These are phyloP conservation scores for Gorsachius magnificus DNA, from an alignment of 2,797 vertebrate genomes.

Conservation along the genomic window DNA sequence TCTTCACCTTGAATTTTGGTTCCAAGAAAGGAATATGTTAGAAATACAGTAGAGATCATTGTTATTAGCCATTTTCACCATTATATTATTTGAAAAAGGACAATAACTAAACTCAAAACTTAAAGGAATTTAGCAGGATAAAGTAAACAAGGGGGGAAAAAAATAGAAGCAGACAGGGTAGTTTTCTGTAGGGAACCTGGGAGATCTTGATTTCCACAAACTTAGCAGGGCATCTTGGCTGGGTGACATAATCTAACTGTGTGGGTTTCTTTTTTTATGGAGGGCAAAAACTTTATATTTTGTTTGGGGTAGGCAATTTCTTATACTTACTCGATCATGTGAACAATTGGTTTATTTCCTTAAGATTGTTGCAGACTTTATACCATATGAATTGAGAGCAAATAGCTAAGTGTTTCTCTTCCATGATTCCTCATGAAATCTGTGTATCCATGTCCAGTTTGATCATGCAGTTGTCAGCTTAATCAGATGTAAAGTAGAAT, in stretches of 20 bases:
- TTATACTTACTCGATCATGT: background rate
- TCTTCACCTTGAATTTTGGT: background rate
- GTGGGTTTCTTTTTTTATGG: background rate
- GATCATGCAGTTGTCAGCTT: background rate
- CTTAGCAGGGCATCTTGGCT: background rate
- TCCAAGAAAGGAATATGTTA: background rate
- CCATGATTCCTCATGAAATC: background rate
- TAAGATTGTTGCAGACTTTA: background rate
- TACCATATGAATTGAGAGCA: background rate
- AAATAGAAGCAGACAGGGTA: background rate
- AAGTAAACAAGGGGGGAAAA: fast-evolving
- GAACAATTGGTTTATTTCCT: background rate
- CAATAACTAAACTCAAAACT: background rate
- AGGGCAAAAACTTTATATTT: background rate
- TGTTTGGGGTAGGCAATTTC: background rate
- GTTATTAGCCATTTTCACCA: background rate
- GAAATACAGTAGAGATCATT: background rate
- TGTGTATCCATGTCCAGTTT: background rate
- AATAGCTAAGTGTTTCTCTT: constrained; percentile 20
- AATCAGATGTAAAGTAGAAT: background rate
- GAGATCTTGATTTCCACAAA: background rate
- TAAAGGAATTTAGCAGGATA: background rate
- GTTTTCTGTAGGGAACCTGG: background rate
- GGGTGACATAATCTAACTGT: background rate
- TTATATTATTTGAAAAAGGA: background rate